Evolutionary conservation across 2,888 invertebrate genomes (phyloP).

Genomic region (Arrhopalites spinosus): DNA sequence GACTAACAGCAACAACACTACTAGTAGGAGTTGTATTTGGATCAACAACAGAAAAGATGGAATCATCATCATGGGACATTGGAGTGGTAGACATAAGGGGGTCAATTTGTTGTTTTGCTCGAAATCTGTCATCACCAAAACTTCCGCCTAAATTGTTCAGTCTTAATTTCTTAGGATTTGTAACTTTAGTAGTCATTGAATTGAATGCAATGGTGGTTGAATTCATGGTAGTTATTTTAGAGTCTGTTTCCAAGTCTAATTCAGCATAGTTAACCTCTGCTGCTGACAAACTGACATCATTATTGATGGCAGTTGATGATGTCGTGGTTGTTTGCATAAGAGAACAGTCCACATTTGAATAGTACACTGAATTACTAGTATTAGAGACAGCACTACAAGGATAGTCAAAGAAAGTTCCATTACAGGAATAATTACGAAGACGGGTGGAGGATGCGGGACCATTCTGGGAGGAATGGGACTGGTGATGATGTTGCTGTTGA

Average conservation of each 20-base stretch:
- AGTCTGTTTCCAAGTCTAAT: conserved; percentile 70
- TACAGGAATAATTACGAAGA: not conserved
- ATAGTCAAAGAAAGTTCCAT: conserved; percentile 40
- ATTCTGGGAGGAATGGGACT: not conserved
- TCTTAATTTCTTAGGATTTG: conserved; percentile 40
- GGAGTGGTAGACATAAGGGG: too few relatives aligned
- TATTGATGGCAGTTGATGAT: conserved; percentile 25
- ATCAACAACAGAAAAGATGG: conserved; percentile 19
- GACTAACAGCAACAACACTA: conserved; percentile 23
- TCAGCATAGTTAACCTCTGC: conserved; percentile 77
- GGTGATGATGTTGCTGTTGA: not conserved
- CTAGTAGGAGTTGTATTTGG: not conserved
- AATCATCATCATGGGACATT: not conserved
- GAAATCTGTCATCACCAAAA: conserved; percentile 34
- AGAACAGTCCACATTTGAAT: conserved; percentile 42
- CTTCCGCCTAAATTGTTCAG: conserved; percentile 34
- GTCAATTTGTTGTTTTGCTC: conserved; percentile 1
- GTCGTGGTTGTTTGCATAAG: conserved; percentile 8
- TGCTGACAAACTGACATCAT: conserved; percentile 57
- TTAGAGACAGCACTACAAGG: conserved; percentile 17
- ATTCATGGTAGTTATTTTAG: conserved; percentile 33
- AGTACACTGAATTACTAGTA: conserved; percentile 33
- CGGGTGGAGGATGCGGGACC: not conserved
- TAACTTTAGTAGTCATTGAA: conserved; percentile 37
- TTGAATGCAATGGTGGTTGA: conserved; percentile 27